These are phyloP conservation scores for Geotrypetes seraphini DNA, from an alignment of 2,797 vertebrate genomes.

Conservation along the genomic window DNA sequence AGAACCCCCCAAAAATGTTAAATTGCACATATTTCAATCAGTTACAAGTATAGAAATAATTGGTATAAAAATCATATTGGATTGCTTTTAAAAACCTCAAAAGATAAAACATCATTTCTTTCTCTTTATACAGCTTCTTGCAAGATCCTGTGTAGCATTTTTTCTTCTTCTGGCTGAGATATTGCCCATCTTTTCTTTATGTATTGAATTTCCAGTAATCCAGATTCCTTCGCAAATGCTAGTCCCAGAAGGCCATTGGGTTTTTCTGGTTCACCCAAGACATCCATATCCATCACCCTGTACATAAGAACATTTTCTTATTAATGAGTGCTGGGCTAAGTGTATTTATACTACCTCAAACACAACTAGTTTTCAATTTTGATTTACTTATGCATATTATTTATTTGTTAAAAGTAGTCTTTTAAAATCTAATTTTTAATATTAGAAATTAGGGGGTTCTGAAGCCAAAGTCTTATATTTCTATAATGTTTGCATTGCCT, in stretches of 20 bases:
- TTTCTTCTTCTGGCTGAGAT: conserved; percentile 45
- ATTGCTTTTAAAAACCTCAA: neutral
- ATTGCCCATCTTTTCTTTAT: conserved; percentile 60
- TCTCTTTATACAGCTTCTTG: conserved; percentile 21
- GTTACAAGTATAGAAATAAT: neutral
- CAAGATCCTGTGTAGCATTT: conserved; percentile 54
- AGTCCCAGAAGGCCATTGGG: conserved; percentile 65
- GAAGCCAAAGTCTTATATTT: too few relatives aligned
- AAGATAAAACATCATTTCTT: neutral
- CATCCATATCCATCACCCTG: conserved; percentile 72
- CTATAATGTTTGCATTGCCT: too few relatives aligned
- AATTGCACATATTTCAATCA: neutral
- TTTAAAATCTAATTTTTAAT: too few relatives aligned
- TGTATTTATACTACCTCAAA: too few relatives aligned
- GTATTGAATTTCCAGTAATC: conserved; percentile 73
- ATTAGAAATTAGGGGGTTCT: too few relatives aligned
- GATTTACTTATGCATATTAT: too few relatives aligned
- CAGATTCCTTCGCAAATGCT: conserved; percentile 69
- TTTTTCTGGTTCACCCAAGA: conserved; percentile 74
- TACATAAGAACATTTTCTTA: too few relatives aligned
- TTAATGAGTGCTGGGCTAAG: too few relatives aligned
- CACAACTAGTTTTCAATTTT: too few relatives aligned
- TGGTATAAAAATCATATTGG: neutral
- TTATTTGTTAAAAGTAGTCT: too few relatives aligned
- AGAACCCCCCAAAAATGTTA: neutral